A percentile compares a stretch with the other conserved stretches of the same genome.
These are phyloP conservation scores for Carcharodon carcharias DNA, from an alignment of 2,797 vertebrate genomes.

Conservation along the genomic window DNA sequence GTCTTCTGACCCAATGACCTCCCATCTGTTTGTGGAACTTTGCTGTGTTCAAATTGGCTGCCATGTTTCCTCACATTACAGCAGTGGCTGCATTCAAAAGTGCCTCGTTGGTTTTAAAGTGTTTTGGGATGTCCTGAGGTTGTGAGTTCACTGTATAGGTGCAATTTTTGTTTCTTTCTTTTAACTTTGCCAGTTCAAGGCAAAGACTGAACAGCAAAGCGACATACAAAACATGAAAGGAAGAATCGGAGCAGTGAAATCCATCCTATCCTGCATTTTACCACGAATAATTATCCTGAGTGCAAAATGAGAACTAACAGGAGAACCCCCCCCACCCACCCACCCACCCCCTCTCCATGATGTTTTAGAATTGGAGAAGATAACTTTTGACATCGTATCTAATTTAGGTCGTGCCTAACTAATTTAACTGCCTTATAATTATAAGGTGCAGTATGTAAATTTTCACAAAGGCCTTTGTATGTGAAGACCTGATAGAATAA, in stretches of 20 bases:
- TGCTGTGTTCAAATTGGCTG: not conserved
- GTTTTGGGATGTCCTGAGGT: not conserved
- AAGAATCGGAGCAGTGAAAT: not conserved
- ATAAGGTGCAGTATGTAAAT: not conserved
- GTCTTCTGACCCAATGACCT: not conserved
- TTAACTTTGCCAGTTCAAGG: not conserved
- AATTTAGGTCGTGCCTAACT: not conserved
- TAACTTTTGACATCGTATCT: not conserved
- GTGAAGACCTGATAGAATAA: not conserved
- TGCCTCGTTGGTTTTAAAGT: not conserved
- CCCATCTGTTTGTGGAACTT: not conserved
- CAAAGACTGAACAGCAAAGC: not conserved
- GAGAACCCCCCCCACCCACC: not conserved
- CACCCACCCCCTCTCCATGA: too few species aligned
- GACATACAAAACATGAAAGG: too few species aligned
- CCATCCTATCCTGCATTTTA: not conserved
- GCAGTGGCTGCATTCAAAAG: not conserved
- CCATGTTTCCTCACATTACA: too few species aligned
- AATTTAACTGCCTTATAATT: conserved; percentile 1
- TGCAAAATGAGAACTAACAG: not conserved
- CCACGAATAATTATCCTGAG: not conserved
- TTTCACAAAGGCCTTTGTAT: not conserved
- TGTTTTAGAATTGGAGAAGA: not conserved
- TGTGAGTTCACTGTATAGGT: not conserved
- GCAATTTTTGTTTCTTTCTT: not conserved